Conservation (phyloP, 2,113 vertebrate genomes). For the Pogonocichla stellata region DNA sequence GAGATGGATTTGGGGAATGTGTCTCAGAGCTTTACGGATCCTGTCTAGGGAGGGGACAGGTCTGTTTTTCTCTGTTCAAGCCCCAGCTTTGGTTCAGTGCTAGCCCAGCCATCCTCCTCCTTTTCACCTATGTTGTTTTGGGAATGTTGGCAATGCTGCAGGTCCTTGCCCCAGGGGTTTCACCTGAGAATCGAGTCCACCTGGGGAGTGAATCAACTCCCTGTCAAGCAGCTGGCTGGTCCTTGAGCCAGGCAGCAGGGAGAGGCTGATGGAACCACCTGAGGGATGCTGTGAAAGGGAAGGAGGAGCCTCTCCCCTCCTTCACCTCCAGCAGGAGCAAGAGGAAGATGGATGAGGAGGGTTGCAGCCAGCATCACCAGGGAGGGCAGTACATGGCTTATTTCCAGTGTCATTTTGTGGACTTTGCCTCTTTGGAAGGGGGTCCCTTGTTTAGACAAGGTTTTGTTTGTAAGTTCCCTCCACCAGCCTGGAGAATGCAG, state of each 20-base stretch:
- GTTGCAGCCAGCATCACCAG: accelerated
- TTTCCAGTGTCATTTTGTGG: not conserved
- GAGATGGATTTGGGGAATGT: not conserved
- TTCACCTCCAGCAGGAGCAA: accelerated
- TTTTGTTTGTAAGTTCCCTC: not conserved
- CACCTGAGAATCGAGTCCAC: not conserved
- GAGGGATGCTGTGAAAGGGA: not conserved
- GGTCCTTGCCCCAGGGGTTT: not conserved
- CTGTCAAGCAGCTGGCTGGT: not conserved
- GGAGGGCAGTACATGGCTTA: accelerated
- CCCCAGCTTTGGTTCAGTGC: not conserved
- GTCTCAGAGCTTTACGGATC: not conserved
- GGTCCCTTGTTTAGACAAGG: not conserved
- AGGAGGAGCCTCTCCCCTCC: accelerated
- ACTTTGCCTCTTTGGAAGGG: not conserved
- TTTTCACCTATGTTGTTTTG: not conserved
- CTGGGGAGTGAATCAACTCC: not conserved
- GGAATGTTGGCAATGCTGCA: accelerated
- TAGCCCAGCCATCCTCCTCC: not conserved
- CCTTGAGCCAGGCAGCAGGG: not conserved
- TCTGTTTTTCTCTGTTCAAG: not conserved
- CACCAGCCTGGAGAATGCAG: not conserved
- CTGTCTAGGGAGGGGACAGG: not conserved
- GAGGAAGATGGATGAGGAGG: not conserved
- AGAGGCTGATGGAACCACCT: not conserved